Conservation (phyloP, 2,888 invertebrate genomes). For the Xanthorhoe designata region DNA sequence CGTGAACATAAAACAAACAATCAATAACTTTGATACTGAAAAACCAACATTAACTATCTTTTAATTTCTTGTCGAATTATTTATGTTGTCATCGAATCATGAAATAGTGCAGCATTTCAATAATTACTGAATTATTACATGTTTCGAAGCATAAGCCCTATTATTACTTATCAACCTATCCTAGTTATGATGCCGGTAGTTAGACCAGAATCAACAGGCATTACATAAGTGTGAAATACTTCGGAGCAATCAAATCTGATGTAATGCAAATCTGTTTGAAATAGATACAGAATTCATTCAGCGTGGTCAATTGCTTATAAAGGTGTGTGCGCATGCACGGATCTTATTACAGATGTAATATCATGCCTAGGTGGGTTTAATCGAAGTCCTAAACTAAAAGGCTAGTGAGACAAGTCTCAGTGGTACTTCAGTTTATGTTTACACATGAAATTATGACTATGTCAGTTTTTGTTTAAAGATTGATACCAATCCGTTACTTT, state of each 20-base stretch:
- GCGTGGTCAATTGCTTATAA: conserved; percentile 33
- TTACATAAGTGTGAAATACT: conserved; percentile 39
- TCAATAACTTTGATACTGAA: background rate
- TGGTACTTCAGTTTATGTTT: no score
- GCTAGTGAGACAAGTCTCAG: no score
- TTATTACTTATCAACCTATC: conserved; percentile 37
- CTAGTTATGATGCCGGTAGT: conserved; percentile 29
- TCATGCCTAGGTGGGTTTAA: background rate
- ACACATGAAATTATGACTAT: no score
- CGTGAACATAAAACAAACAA: no score
- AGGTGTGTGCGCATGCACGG: conserved; percentile 16
- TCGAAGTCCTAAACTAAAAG: background rate
- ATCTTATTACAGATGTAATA: conserved; percentile 1
- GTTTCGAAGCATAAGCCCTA: conserved; percentile 33
- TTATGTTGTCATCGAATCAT: conserved; percentile 22
- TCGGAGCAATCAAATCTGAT: conserved; percentile 35
- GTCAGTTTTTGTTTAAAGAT: no score
- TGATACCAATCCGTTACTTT: no score
- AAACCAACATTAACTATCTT: background rate
- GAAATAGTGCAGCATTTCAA: conserved; percentile 21
- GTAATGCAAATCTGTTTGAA: conserved; percentile 41
- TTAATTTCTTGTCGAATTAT: background rate
- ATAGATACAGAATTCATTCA: conserved; percentile 40
- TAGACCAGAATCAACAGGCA: conserved; percentile 32
- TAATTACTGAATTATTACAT: conserved; percentile 16